Evolutionary conservation across 2,888 invertebrate species (phyloP), one percentile per base, ranked within the genome.

Genomic region (Andrena minutula): DNA sequence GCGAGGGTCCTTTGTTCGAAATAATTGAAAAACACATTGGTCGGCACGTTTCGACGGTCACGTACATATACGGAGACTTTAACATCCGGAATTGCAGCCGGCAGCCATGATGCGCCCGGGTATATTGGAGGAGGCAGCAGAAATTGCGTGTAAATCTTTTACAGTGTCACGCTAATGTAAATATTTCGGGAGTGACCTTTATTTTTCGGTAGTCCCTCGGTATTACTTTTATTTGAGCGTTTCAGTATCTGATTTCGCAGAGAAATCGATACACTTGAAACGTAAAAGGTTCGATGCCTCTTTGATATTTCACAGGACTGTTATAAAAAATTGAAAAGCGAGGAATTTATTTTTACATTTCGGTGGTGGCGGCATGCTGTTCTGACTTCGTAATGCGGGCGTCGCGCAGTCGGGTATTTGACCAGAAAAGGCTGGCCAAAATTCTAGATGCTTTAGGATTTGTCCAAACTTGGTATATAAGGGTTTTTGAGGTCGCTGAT

Each of bases 1-100:
- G 12, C 10, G 4, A 23, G 7, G 6, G 6, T 61, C 16, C 70
- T 58, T 75, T 68, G 75, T 79, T 61, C 60, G 70, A 66, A 71
- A 82, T 82, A 82, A 82, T 82, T 82, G 82, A 82, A 79, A 70
- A 75, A 79, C 66, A 82, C 28, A 28, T 47, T n/a, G 79, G 30
- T 23, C 23, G 32, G 75, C 79, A 79, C 69, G 72, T 78, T 71
- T 69, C 78, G 65, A 35, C 61, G 61, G 69, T 75, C 74, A 75
- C 84, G 81, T 75, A 80, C 65, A 51, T 53, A 47, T 51, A 53
- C 61, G 68, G 61, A 30, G 68, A 77, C 58, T 84, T 84, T 74
- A 84, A 72, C 77, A 58, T 81, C 56, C 51, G 58, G 60, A 16
- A n/a, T 72, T 69, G 68, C 64, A n/a, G 47, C 73, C 63, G 30